Evolutionary conservation across 2,113 vertebrate genomes (phyloP), one percentile per base, ranked within the genome.

Genomic region (Rhea americana): DNA sequence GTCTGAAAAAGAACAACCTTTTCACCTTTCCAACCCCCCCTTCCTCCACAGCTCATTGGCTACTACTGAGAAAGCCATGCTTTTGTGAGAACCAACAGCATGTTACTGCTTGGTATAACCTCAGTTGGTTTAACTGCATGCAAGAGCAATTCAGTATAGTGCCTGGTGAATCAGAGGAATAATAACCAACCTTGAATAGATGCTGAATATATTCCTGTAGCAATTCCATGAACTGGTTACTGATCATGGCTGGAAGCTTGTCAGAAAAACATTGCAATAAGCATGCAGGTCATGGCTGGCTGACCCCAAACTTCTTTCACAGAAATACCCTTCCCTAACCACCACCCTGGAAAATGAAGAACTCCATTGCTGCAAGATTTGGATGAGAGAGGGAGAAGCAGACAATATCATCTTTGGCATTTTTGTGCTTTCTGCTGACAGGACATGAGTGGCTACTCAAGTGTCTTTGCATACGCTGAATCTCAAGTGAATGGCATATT

Each of bases 161-260:
- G 53, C 47, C 2, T 50, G 51, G 59, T 35, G 70, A 90, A 43
- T 32, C 72, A 21, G 24, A 71, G 39, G n/a, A 71, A 58, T 8
- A 70, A 39, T 51, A 8, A 30, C 2, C 37, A 78, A 13, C 59
- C 37, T n/a, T 28, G n/a, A 1, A 13, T 0, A 5, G 43, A 30
- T 47, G 66, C 18, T 22, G 25, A n/a, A 83, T 1, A 30, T 7
- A 17, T 73, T 30, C 59, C 41, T 70, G 20, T 8, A 58, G 67
- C 26, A 35, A 43, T 32, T 62, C 53, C 28, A 62, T 0, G 2
- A 43, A 35, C 25, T 63, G 55, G 13, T 43, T 43, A 79, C 67
- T 55, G 61, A 35, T 30, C 7, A 5, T 1, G 24, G 53, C n/a
- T 0, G 1, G 47, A 26, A 39, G 20, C 45, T 13, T 22, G 15